Percentiles rank a stretch among this genome's conserved stretches.
These are phyloP conservation scores for Eilema caniola DNA, from an alignment of 2,888 invertebrate genomes.

Conservation along the genomic window DNA sequence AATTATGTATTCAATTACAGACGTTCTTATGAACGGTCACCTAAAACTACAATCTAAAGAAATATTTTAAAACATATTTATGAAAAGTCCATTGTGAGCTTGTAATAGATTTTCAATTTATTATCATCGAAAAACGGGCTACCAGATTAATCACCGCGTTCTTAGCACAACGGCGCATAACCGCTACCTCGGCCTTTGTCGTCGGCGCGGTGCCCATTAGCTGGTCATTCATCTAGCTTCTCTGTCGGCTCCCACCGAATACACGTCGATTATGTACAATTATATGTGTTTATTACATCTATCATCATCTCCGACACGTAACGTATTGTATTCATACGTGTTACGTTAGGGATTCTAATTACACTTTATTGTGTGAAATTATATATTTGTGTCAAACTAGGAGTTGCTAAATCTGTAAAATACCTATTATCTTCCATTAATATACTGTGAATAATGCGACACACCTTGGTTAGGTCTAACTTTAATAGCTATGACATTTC, in stretches of 20 bases:
- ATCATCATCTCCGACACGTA: conserved; percentile 60
- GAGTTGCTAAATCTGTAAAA: conserved; percentile 3
- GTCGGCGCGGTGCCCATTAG: conserved; percentile 62
- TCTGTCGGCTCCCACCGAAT: conserved; percentile 64
- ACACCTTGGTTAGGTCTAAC: not conserved
- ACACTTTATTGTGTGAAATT: conserved; percentile 43
- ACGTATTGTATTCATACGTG: conserved; percentile 49
- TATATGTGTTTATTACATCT: conserved; percentile 76
- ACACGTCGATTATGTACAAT: conserved; percentile 73
- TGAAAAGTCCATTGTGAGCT: conserved; percentile 17
- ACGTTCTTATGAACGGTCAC: conserved; percentile 6
- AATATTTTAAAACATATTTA: conserved; percentile 47
- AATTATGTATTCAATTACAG: not conserved
- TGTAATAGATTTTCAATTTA: conserved; percentile 52
- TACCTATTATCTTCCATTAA: not conserved
- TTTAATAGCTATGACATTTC: not conserved
- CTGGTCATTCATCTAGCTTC: conserved; percentile 67
- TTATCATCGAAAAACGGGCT: conserved; percentile 48
- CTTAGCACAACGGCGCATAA: conserved; percentile 57
- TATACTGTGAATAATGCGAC: not conserved
- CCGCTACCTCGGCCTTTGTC: conserved; percentile 54
- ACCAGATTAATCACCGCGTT: conserved; percentile 56
- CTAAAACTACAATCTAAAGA: conserved; percentile 7
- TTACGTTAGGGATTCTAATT: conserved; percentile 52
- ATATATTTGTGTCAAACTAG: conserved; percentile 23